Conservation (phyloP, 2,888 invertebrate species). For the Zootermopsis nevadensis region DNA sequence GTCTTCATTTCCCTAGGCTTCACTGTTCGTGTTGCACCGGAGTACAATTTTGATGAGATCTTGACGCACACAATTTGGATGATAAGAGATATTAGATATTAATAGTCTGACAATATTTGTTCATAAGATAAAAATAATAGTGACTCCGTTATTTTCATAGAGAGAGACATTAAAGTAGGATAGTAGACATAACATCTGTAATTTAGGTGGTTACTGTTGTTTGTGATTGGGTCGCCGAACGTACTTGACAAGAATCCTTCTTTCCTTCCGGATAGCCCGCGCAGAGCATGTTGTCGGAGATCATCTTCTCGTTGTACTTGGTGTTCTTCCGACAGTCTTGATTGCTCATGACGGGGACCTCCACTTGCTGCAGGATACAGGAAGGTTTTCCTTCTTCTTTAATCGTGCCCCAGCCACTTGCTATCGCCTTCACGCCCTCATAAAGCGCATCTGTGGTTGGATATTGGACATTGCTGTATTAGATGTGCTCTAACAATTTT, state of each 20-base stretch:
- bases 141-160: no score
- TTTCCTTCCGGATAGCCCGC: conserved; percentile 82
- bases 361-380: conserved; percentile 85
- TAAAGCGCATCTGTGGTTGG: conserved; percentile 71
- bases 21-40: no score
- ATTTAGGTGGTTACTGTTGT: not conserved
- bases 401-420: conserved; percentile 89
- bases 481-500: no score
- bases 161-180: no score
- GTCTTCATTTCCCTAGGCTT: no score
- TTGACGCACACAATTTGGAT: no score
- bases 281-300: conserved; percentile 89
- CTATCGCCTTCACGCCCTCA: conserved; percentile 78
- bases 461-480: not conserved
- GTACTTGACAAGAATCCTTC: conserved; percentile 86
- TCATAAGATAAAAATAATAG: no score
- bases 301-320: conserved; percentile 85
- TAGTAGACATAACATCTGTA: not conserved
- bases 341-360: conserved; percentile 76
- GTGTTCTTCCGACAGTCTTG: conserved; percentile 77
- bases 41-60: no score
- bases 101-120: no score
- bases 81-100: no score
- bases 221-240: conserved; percentile 40
- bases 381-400: conserved; percentile 88